These are phyloP conservation scores for Petrophora chlorosata DNA, from an alignment of 2,888 invertebrate genomes.

Conservation along the genomic window DNA sequence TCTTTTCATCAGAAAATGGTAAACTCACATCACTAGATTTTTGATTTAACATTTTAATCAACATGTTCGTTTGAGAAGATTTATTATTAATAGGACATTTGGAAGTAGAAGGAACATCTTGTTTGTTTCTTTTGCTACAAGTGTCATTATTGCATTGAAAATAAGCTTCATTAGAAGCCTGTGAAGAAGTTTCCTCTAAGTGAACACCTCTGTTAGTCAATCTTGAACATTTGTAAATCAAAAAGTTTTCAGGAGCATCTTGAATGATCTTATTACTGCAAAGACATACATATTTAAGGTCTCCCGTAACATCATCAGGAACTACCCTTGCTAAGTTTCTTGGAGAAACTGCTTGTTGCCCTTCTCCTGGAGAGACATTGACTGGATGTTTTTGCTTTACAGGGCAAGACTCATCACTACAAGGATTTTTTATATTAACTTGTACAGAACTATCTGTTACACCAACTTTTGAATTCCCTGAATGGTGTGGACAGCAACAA, in stretches of 20 bases:
- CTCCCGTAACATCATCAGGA: slow-evolving; percentile 45
- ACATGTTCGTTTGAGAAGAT: slow-evolving; percentile 67
- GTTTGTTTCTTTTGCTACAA: slow-evolving; percentile 3
- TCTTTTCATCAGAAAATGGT: slow-evolving; percentile 27
- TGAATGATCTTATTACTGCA: slow-evolving; percentile 52
- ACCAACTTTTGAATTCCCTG: slow-evolving; percentile 44
- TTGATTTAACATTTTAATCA: slow-evolving; percentile 44
- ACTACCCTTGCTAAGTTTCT: slow-evolving; percentile 37
- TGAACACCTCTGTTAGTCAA: slow-evolving; percentile 50
- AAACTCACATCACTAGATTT: slow-evolving; percentile 40
- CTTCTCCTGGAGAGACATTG: slow-evolving; percentile 1
- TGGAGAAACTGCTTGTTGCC: slow-evolving; percentile 32
- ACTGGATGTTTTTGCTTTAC: slow-evolving; percentile 18
- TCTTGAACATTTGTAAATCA: slow-evolving; percentile 65
- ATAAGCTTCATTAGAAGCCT: slow-evolving; percentile 16
- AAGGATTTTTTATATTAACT: slow-evolving; percentile 52
- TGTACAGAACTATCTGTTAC: slow-evolving; percentile 67
- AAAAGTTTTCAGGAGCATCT: slow-evolving; percentile 55
- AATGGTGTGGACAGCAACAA: slow-evolving; percentile 60
- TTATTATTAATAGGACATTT: slow-evolving; percentile 36
- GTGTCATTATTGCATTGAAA: slow-evolving; percentile 20
- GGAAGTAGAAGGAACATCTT: slow-evolving; percentile 4
- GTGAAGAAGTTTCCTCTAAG: slow-evolving; percentile 30
- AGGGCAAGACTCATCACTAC: slow-evolving; percentile 28
- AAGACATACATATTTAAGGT: slow-evolving; percentile 65